phyloP scores from a whole-genome alignment of 2,797 vertebrate species.

The Ctenochaetus hawaiiensis region DNA sequence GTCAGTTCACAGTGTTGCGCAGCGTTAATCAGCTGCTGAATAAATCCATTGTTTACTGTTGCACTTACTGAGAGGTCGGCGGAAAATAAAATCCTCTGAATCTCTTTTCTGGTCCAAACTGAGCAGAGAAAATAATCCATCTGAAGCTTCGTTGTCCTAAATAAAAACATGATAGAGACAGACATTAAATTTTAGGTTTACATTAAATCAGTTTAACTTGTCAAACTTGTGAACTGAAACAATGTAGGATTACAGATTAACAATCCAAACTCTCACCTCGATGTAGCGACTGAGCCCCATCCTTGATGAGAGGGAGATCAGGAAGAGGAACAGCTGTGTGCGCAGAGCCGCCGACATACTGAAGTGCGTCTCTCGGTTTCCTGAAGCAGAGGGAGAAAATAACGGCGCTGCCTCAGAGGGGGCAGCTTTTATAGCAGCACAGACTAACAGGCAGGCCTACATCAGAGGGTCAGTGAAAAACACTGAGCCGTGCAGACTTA shows the following conservation, averaged over 20 bases:
- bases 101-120: conserved; percentile 89
- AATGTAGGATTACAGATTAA: not conserved
- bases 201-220: conserved; percentile 38
- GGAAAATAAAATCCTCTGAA: conserved; percentile 87
- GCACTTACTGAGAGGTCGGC: conserved; percentile 91
- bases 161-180: conserved; percentile 19
- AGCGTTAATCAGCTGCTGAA: conserved; percentile 29
- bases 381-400: conserved; percentile 53
- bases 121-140: conserved; percentile 88
- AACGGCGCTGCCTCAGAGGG: conserved; percentile 55
- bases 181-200: conserved; percentile 1
- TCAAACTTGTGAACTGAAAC: not conserved
- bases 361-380: conserved; percentile 67
- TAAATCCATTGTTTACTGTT: conserved; percentile 32
- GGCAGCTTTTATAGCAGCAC: conserved; percentile 78
- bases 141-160: conserved; percentile 85
- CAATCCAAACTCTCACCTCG: conserved; percentile 85
- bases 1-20: not conserved
- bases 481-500: conserved; percentile 2
- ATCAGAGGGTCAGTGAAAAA: conserved; percentile 39
- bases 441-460: conserved; percentile 45
- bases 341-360: conserved; percentile 85
- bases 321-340: conserved; percentile 84
- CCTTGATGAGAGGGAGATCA: conserved; percentile 87
- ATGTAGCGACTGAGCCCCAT: conserved; percentile 87